These are phyloP conservation scores for Eumerus sabulonum DNA, from an alignment of 2,888 invertebrate genomes.

Conservation along the genomic window DNA sequence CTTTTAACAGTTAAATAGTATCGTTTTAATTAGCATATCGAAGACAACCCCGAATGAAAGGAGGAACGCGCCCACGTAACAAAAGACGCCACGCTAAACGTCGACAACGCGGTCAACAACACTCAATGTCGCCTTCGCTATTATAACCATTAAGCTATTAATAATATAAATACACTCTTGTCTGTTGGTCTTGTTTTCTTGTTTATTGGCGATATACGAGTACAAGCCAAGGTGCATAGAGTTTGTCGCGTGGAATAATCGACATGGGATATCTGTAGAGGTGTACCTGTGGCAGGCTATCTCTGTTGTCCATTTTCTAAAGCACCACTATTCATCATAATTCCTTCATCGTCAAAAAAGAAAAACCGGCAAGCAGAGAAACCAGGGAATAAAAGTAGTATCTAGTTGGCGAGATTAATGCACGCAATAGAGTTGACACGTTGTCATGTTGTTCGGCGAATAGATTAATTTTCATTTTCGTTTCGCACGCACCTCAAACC, in stretches of 20 bases:
- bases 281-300: too few species aligned
- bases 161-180: slow-evolving; percentile 31
- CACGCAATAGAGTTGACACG: slow-evolving; percentile 68
- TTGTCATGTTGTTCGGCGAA: slow-evolving; percentile 65
- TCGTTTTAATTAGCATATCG: slow-evolving; percentile 61
- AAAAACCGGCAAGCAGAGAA: slow-evolving; percentile 22
- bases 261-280: too few species aligned
- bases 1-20: slow-evolving; percentile 51
- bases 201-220: slow-evolving; percentile 68
- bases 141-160: slow-evolving; percentile 44
- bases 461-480: slow-evolving; percentile 68
- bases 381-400: background rate
- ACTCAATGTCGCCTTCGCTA: slow-evolving; percentile 32
- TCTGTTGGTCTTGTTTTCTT: slow-evolving; percentile 24
- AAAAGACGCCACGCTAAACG: slow-evolving; percentile 31
- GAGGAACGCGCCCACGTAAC: background rate
- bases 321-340: slow-evolving; percentile 68
- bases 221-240: slow-evolving; percentile 46
- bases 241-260: slow-evolving; percentile 18
- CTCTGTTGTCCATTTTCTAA: slow-evolving; percentile 68
- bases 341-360: slow-evolving; percentile 35
- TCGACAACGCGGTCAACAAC: slow-evolving; percentile 25
- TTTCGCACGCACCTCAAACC: slow-evolving; percentile 60
- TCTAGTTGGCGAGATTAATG: slow-evolving; percentile 56
- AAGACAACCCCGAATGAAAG: slow-evolving; percentile 54